Evolutionary conservation across 1,140 invertebrate species (phyloP), one percentile per base, ranked within the genome.

Genomic region (Phymastichus coffea): DNA sequence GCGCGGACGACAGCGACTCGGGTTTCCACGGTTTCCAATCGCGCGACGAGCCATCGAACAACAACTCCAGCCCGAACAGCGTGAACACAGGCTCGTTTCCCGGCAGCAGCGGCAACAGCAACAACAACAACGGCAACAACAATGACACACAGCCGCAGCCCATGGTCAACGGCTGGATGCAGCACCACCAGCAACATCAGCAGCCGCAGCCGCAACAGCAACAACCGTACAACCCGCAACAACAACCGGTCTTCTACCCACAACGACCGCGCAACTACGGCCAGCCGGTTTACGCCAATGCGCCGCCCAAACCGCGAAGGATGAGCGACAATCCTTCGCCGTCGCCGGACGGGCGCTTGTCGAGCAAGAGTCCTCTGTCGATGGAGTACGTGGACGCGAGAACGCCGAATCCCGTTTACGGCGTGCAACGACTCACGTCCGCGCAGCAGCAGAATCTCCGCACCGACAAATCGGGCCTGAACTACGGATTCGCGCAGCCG

Each of bases 241-340:
- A 43, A 1, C 65, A 66, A 2, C 17, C 52, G 8, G 46, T 25
- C 15, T 51, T 19, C 8, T 26, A 49, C 9, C 25, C 52, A 7
- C 71, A 71, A 40, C 66, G 70, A 0, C 65, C 66, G 0, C 59
- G 70, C 12, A 76, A 76, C 37, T 74, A 70, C 40, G 77, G 75
- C 20, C 88, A 90, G 65, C 91, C 91, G 0, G 82, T 93, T 2
- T 95, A 95, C 72, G 92, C 89, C 6, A 95, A 94, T 80, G 91
- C 92, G 2, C 91, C 92, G 6, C 92, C 92, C 1, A 94, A 94
- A 74, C 91, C 92, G 1, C 80, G 89, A 72, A 81, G 92, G 33
- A 64, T 85, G n/a, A 72, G 68, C 4, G 82, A 78, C 58, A 78
- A 81, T 15, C 87, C 88, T 0, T 88, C 87, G 59, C 70, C 72